Conservation (phyloP, 1,140 invertebrate genomes). For the Mya arenaria region DNA sequence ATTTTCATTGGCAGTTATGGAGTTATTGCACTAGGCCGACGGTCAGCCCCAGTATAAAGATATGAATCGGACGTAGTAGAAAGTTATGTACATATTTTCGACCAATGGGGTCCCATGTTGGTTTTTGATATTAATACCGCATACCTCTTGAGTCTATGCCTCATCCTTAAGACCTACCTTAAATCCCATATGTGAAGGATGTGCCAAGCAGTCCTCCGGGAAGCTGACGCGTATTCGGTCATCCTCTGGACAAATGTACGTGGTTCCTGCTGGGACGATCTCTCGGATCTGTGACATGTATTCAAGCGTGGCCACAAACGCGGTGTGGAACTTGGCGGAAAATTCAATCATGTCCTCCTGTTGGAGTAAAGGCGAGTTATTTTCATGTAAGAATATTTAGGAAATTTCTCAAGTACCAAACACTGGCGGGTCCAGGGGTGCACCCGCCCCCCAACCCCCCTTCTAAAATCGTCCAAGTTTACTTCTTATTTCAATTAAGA, state of each 20-base stretch:
- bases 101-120: neutral
- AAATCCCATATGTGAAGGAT: slow-evolving; percentile 34
- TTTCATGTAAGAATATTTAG: too few relatives aligned
- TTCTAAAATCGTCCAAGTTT: too few relatives aligned
- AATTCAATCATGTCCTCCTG: slow-evolving; percentile 61
- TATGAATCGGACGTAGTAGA: neutral
- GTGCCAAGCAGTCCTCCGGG: slow-evolving; percentile 48
- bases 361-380: too few relatives aligned
- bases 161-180: slow-evolving; percentile 46
- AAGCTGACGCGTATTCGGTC: slow-evolving; percentile 59
- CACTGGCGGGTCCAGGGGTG: too few relatives aligned
- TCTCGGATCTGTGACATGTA: slow-evolving; percentile 54
- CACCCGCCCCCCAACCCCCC: too few relatives aligned
- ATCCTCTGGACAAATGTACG: slow-evolving; percentile 61
- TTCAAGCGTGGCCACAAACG: slow-evolving; percentile 56
- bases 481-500: too few relatives aligned
- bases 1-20: neutral
- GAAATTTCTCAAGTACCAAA: too few relatives aligned
- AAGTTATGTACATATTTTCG: neutral
- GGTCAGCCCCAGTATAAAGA: neutral
- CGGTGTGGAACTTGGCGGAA: slow-evolving; percentile 50
- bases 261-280: slow-evolving; percentile 54
- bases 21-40: neutral
- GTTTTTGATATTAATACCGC: neutral
- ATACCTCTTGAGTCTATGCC: neutral